These are phyloP conservation scores for Lycaena phlaeas DNA, from an alignment of 2,888 invertebrate genomes.

Conservation along the genomic window DNA sequence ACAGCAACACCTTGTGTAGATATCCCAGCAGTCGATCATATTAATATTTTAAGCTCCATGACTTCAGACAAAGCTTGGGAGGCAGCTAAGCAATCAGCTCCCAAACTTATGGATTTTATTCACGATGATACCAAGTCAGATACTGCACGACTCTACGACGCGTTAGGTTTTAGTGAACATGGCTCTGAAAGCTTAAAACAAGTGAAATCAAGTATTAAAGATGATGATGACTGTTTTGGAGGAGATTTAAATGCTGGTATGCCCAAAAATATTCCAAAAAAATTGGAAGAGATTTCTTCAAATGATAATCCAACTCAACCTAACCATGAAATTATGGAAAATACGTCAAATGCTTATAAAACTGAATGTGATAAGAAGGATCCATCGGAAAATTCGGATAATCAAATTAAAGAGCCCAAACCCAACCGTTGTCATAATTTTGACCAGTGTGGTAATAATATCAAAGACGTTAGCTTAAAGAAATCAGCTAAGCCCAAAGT, in stretches of 20 bases:
- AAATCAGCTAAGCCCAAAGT: conserved; percentile 47
- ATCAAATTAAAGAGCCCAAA: conserved; percentile 40
- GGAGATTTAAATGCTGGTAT: conserved; percentile 35
- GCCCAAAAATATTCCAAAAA: conserved; percentile 41
- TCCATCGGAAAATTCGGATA: conserved; percentile 28
- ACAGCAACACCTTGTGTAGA: conserved; percentile 42
- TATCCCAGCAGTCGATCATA: conserved; percentile 39
- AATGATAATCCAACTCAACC: too few relatives aligned
- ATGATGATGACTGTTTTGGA: conserved; percentile 36
- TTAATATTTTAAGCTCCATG: conserved; percentile 49
- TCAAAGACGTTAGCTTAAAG: conserved; percentile 51
- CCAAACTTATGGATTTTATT: conserved; percentile 62
- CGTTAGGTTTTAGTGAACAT: conserved; percentile 50
- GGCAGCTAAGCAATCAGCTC: conserved; percentile 64
- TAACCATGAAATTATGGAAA: too few relatives aligned
- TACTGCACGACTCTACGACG: conserved; percentile 60
- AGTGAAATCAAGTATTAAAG: too few relatives aligned
- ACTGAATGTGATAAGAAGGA: conserved; percentile 37
- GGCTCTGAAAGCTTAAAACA: conserved; percentile 44
- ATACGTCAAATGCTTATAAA: conserved; percentile 31
- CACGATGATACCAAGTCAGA: conserved; percentile 64
- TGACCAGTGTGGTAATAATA: conserved; percentile 54
- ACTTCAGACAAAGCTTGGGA: conserved; percentile 67
- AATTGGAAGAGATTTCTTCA: too few relatives aligned
- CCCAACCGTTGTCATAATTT: conserved; percentile 48